These are phyloP conservation scores for Gila orcuttii DNA, from an alignment of 2,113 vertebrate species.

Conservation along the genomic window DNA sequence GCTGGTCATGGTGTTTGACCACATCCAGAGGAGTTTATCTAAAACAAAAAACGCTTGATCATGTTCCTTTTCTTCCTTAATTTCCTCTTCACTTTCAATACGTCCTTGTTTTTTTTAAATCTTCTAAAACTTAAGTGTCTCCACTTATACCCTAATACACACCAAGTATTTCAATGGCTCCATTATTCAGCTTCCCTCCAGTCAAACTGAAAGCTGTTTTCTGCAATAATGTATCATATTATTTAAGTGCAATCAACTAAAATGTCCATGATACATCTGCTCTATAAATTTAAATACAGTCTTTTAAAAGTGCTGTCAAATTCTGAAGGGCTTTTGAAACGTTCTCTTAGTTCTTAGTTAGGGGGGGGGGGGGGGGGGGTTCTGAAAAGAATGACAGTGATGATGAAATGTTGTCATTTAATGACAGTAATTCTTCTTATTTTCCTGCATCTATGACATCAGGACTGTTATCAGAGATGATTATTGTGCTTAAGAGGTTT, in stretches of 20 bases:
- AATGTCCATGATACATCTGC: neutral
- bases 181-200: neutral
- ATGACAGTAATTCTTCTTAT: neutral
- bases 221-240: neutral
- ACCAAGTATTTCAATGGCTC: neutral
- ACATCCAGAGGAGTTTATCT: neutral
- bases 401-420: neutral
- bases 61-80: neutral
- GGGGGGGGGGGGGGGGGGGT: no score
- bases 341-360: neutral
- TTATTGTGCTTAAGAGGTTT: neutral
- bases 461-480: neutral
- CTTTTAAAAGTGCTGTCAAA: neutral
- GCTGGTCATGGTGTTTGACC: neutral
- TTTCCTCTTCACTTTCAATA: neutral
- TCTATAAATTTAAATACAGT: neutral
- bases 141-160: neutral
- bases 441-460: neutral
- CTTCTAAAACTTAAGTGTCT: neutral
- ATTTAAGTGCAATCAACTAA: neutral
- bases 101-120: neutral
- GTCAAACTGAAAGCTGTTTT: slow-evolving; percentile 4
- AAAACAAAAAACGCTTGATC: neutral
- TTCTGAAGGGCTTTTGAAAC: neutral
- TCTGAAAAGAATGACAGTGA: neutral